Base-by-base conservation (phyloP, 2,888 invertebrate genomes). In the Acanthoscelides obtectus region DNA sequence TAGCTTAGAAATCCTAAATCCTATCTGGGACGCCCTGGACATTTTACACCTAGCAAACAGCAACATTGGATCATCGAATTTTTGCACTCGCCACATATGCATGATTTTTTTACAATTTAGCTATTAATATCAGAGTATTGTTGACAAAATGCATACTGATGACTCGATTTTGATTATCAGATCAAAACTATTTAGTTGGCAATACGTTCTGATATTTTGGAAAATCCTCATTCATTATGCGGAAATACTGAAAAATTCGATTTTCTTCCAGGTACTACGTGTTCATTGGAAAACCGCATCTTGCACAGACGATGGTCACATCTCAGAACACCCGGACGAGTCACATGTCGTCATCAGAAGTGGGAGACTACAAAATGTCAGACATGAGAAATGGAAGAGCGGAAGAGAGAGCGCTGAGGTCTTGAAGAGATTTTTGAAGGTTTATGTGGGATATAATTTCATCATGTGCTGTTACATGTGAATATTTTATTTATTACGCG, bases 231-330 rank as follows among this genome's bases (percentile, higher is more conserved):
- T n/a, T n/a, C n/a, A n/a, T n/a, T n/a, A n/a, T n/a, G n/a, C n/a
- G n/a, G n/a, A n/a, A n/a, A n/a, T n/a, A n/a, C n/a, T n/a, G n/a
- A n/a, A n/a, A n/a, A n/a, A n/a, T n/a, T n/a, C 17, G 17, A 45
- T 45, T 45, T 12, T 45, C 1, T 45, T 45, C 45, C 81, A 83
- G 83, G 71, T 83, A 83, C 74, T 82, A 82, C 73, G 75, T 78
- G 64, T 80, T 81, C 72, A 79, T 78, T 67, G 83, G 83, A 70
- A 82, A 80, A 77, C 81, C 83, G 45, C 81, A 82, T 71, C 75
- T 82, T 74, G 83, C 82, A 63, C 80, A 80, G 68, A 77, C 81
- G 25, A 75, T 81, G 74, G 79, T 79, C 45, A 77, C 75, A 20
- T 77, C 76, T 20, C 69, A 72, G n/a, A 71, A 74, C 20, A 80